Evolutionary conservation across 2,888 invertebrate genomes (phyloP).

Genomic region (Yponomeuta plumbellus): DNA sequence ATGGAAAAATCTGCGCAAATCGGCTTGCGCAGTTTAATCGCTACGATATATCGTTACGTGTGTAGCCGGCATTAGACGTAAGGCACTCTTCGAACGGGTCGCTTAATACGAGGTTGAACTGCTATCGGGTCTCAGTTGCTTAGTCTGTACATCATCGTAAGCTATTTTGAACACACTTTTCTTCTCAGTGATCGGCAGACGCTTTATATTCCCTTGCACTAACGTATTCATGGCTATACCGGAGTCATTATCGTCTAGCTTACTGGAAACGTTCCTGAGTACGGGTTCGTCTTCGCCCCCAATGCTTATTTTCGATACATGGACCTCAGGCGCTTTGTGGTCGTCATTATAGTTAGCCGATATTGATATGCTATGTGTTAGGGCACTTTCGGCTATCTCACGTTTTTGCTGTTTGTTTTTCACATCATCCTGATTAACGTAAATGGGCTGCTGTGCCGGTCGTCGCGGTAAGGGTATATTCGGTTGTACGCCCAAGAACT

Average conservation of each 20-base stretch:
- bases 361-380: slow-evolving; percentile 65
- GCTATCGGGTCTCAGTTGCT: slow-evolving; percentile 87
- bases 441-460: slow-evolving; percentile 63
- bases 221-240: slow-evolving; percentile 84
- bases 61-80: too few relatives aligned
- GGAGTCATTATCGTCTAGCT: slow-evolving; percentile 84
- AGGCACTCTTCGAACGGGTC: slow-evolving; percentile 15
- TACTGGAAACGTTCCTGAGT: slow-evolving; percentile 41
- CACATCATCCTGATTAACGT: slow-evolving; percentile 66
- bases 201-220: slow-evolving; percentile 73
- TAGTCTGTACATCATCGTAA: slow-evolving; percentile 92
- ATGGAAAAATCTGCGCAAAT: too few relatives aligned
- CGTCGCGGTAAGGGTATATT: slow-evolving; percentile 57
- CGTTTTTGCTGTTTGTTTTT: slow-evolving; percentile 44
- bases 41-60: too few relatives aligned
- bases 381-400: slow-evolving; percentile 60
- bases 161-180: slow-evolving; percentile 96
- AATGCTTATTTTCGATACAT: slow-evolving; percentile 74
- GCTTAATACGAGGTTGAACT: slow-evolving; percentile 81
- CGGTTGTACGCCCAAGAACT: slow-evolving; percentile 76
- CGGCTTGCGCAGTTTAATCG: too few relatives aligned
- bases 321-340: slow-evolving; percentile 65
- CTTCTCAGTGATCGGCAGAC: slow-evolving; percentile 87
- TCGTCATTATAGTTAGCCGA: slow-evolving; percentile 62
- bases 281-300: slow-evolving; percentile 52